Conservation (phyloP, 2,113 vertebrate genomes). For the Corythaeola cristata region DNA sequence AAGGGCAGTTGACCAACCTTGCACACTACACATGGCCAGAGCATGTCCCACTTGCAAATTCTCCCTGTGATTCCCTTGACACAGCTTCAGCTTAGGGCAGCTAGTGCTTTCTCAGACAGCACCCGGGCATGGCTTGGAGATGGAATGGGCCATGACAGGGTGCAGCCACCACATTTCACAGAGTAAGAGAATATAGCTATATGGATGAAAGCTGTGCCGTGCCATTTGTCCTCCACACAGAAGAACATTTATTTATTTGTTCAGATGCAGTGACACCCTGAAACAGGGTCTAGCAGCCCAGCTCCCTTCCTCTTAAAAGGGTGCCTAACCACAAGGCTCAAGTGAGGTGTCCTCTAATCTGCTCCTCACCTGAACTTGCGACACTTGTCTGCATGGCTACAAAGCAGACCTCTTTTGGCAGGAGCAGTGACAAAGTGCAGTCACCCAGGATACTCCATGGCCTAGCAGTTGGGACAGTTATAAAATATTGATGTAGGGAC, state of each 20-base stretch:
- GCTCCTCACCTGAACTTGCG: background rate
- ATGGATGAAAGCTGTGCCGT: background rate
- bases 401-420: background rate
- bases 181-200: background rate
- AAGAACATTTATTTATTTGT: background rate
- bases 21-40: no score
- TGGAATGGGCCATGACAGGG: no score
- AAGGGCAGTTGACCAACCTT: background rate
- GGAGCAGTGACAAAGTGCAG: background rate
- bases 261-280: background rate
- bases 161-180: background rate
- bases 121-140: background rate
- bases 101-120: background rate
- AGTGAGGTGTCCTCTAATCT: background rate
- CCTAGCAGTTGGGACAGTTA: background rate
- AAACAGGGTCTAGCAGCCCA: background rate
- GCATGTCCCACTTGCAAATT: background rate
- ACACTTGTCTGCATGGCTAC: background rate
- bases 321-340: background rate
- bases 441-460: background rate
- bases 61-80: background rate
- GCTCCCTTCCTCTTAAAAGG: background rate
- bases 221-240: background rate
- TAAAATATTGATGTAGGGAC: background rate
- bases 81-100: background rate